A percentile compares a stretch with the other conserved stretches of the same genome.
Evolutionary conservation across 2,888 invertebrate species (phyloP).

Genomic region (Phalera bucephala): DNA sequence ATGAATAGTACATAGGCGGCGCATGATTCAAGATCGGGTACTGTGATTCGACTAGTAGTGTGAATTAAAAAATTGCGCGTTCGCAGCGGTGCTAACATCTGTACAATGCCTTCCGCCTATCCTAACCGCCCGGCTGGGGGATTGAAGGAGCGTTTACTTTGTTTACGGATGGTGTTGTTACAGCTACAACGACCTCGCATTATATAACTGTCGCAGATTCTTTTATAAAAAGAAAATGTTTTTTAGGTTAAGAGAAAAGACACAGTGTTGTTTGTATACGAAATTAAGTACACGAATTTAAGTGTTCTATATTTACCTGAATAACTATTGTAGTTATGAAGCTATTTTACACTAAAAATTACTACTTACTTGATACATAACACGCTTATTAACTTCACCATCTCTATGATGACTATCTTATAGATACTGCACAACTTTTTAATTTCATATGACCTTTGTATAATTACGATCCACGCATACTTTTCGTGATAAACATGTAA

Average conservation of each 20-base stretch:
- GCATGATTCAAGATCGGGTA: too few species aligned
- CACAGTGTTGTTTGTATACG: too few species aligned
- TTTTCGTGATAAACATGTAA: constrained; percentile 20
- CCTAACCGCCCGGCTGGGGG: constrained; percentile 21
- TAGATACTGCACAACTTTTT: too few species aligned
- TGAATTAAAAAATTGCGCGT: constrained; percentile 61
- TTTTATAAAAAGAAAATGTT: too few species aligned
- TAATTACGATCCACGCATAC: constrained; percentile 3
- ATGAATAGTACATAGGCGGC: too few species aligned
- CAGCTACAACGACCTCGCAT: constrained; percentile 12
- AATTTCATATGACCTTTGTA: not conserved
- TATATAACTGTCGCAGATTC: too few species aligned
- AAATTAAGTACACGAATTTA: too few species aligned
- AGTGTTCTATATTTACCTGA: too few species aligned
- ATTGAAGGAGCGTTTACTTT: constrained; percentile 13
- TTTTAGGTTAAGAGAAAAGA: too few species aligned
- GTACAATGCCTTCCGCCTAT: constrained; percentile 43
- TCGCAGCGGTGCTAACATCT: constrained; percentile 31
- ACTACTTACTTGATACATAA: constrained; percentile 27
- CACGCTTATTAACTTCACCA: constrained; percentile 22
- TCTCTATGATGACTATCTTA: constrained; percentile 3
- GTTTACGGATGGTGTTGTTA: constrained; percentile 2
- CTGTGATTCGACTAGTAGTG: constrained; percentile 46
- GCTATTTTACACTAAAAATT: too few species aligned
- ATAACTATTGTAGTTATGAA: too few species aligned